Conservation (phyloP, 1,140 invertebrate genomes). For the Oscheius sp. region DNA sequence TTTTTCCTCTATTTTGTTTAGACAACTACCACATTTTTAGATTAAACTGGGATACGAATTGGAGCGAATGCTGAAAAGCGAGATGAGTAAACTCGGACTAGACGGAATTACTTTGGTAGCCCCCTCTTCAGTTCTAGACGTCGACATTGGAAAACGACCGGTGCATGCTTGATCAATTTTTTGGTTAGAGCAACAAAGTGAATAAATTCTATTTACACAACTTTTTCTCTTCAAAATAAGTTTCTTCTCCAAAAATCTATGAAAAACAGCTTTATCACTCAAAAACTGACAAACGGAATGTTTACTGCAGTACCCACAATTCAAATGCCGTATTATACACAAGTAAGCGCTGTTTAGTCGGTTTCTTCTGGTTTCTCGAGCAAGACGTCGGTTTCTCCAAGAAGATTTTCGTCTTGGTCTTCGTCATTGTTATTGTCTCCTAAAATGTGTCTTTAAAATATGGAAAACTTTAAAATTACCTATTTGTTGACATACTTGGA, state of each 20-base stretch:
- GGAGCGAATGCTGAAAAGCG: constrained; percentile 23
- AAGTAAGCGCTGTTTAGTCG: not conserved
- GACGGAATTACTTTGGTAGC: not conserved
- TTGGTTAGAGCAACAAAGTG: not conserved
- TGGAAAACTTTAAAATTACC: constrained; percentile 5
- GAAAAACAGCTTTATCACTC: not conserved
- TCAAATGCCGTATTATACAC: no score
- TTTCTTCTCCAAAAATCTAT: no score
- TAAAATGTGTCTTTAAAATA: no score
- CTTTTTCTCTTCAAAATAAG: no score
- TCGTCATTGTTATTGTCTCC: constrained; percentile 28
- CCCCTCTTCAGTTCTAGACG: not conserved
- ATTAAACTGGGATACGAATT: constrained; percentile 32
- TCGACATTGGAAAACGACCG: not conserved
- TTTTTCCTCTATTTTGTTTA: not conserved
- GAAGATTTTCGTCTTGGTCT: not conserved
- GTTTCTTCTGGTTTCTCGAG: constrained; percentile 3
- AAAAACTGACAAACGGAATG: not conserved
- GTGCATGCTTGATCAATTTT: not conserved
- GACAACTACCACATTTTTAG: not conserved
- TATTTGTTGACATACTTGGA: constrained; percentile 25
- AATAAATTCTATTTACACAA: not conserved
- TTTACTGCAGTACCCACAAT: no score
- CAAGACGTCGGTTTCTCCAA: constrained; percentile 17
- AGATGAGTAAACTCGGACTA: constrained; percentile 30